Evolutionary conservation across 2,888 invertebrate species (phyloP).

Genomic region (Bruchidius siliquastri): DNA sequence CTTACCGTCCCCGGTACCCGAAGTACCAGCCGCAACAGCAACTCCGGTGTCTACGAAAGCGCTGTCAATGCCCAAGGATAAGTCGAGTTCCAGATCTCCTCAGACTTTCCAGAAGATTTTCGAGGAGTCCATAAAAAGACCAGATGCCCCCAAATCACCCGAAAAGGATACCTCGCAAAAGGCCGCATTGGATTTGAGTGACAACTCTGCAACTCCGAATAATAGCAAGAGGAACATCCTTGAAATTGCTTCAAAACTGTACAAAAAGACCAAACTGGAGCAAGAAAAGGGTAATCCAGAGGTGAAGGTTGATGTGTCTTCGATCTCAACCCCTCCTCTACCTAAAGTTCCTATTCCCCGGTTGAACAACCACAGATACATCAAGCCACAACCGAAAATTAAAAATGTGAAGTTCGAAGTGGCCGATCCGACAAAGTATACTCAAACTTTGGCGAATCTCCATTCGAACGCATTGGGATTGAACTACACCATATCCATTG

Average conservation of each 20-base stretch:
- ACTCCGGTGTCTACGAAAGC: slow-evolving; percentile 13
- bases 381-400: slow-evolving; percentile 18
- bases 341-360: slow-evolving; percentile 38
- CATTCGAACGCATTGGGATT: slow-evolving; percentile 42
- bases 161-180: slow-evolving; percentile 17
- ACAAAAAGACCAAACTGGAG: slow-evolving; percentile 39
- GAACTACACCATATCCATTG: slow-evolving; percentile 43
- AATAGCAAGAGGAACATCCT: slow-evolving; percentile 35
- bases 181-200: slow-evolving; percentile 16
- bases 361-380: slow-evolving; percentile 28
- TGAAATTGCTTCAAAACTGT: slow-evolving; percentile 42
- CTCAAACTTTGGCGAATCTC: slow-evolving; percentile 31
- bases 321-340: slow-evolving; percentile 6
- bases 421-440: slow-evolving; percentile 13
- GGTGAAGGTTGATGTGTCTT: slow-evolving; percentile 16
- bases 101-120: slow-evolving; percentile 47
- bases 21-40: slow-evolving; percentile 15
- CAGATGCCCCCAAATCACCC: slow-evolving; percentile 10
- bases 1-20: slow-evolving; percentile 31
- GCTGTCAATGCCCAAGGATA: slow-evolving; percentile 22
- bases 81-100: slow-evolving; percentile 25
- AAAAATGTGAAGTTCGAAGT: slow-evolving; percentile 10
- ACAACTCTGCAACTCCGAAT: slow-evolving; percentile 10
- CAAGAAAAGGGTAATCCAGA: slow-evolving; percentile 23
- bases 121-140: slow-evolving; percentile 42